phyloP scores from a whole-genome alignment of 2,888 invertebrate species.

The Mayetiola destructor region DNA sequence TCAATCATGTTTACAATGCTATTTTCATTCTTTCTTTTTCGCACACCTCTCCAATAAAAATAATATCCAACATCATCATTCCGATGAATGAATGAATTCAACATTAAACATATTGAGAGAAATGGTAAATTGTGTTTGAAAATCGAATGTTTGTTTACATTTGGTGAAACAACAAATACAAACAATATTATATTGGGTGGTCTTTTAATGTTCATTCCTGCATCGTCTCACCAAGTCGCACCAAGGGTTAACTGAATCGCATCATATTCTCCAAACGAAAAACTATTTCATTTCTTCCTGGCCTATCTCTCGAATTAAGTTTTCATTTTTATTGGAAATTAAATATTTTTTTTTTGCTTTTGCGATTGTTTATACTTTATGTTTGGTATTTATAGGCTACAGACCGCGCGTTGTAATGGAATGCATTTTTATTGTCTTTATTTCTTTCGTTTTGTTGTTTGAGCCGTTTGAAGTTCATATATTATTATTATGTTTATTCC shows the following conservation, averaged over 20 bases:
- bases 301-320: background rate
- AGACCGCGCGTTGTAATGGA: too few relatives aligned
- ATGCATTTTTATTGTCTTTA: background rate
- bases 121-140: too few relatives aligned
- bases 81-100: background rate
- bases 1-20: conserved; percentile 6
- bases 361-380: conserved; percentile 1
- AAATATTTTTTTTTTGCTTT: background rate
- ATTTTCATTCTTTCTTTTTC: too few relatives aligned
- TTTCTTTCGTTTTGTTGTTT: too few relatives aligned
- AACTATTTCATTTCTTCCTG: background rate
- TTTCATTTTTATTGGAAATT: background rate
- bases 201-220: background rate
- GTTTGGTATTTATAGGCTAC: conserved; percentile 6
- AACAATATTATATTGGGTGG: conserved; percentile 11
- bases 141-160: conserved; percentile 1
- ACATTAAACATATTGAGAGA: background rate
- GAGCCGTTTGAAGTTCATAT: conserved; percentile 2
- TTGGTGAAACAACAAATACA: conserved; percentile 1
- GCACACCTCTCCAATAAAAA: background rate
- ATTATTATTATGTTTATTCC: background rate
- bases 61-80: background rate
- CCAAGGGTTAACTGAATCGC: background rate
- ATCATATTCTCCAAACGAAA: background rate
- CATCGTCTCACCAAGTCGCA: too few relatives aligned